These are phyloP conservation scores for Diachrysia chrysitis DNA, from an alignment of 2,888 invertebrate genomes.

Conservation along the genomic window DNA sequence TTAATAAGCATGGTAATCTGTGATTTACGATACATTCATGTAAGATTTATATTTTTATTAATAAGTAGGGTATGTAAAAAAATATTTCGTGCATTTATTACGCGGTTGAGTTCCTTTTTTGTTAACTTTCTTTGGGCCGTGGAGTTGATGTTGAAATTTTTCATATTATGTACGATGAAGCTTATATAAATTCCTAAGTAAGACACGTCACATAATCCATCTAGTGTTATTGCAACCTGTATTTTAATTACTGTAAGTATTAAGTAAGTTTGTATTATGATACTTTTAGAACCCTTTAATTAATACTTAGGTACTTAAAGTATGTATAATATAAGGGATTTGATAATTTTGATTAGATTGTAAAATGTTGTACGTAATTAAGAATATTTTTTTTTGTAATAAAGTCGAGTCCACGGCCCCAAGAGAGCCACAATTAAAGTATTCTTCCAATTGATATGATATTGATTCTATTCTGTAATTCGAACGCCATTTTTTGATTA, in stretches of 20 bases:
- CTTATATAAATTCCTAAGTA: not conserved
- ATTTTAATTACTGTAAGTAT: not conserved
- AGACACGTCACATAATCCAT: no score
- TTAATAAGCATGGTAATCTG: constrained; percentile 60
- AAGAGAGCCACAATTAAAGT: not conserved
- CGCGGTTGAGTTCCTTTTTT: constrained; percentile 48
- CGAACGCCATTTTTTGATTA: not conserved
- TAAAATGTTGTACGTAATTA: not conserved
- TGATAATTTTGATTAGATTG: no score
- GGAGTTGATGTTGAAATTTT: not conserved
- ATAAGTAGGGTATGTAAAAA: constrained; percentile 27
- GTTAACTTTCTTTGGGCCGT: constrained; percentile 7
- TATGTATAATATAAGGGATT: no score
- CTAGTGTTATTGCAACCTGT: no score
- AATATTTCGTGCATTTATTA: constrained; percentile 51
- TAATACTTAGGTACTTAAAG: not conserved
- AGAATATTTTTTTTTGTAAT: not conserved
- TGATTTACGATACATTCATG: constrained; percentile 65
- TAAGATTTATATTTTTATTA: constrained; percentile 53
- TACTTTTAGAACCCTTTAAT: constrained; percentile 32
- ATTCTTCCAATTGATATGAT: not conserved
- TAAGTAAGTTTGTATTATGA: not conserved
- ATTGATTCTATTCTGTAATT: not conserved
- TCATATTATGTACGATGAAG: not conserved
- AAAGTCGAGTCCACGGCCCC: constrained; percentile 12